Percentiles rank a stretch among this genome's conserved stretches.
phyloP scores from a whole-genome alignment of 1,140 invertebrate genomes.

The Zaprionus africanus region DNA sequence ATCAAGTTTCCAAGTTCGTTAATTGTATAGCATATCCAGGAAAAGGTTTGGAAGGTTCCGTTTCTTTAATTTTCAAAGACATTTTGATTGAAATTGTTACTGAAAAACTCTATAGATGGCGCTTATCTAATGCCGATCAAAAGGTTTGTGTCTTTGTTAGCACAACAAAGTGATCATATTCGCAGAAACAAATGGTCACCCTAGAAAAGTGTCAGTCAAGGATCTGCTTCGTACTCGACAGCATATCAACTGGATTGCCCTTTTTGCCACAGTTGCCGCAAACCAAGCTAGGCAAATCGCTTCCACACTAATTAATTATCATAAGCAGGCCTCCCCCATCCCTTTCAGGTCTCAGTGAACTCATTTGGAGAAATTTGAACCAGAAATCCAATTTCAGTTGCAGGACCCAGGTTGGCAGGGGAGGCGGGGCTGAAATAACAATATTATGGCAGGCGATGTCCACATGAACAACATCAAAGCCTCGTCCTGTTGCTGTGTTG shows the following conservation, averaged over 20 bases:
- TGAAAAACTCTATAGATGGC: conserved; percentile 28
- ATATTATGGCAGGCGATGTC: conserved; percentile 62
- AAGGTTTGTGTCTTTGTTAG: conserved; percentile 29
- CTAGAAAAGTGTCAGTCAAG: not conserved
- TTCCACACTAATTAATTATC: not conserved
- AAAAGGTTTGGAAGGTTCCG: too few relatives aligned
- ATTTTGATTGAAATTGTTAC: not conserved
- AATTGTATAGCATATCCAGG: too few relatives aligned
- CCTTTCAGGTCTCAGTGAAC: not conserved
- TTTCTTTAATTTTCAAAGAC: too few relatives aligned
- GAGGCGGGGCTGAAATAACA: conserved; percentile 35
- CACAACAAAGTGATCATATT: not conserved
- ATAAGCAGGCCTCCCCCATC: not conserved
- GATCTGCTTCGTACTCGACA: not conserved
- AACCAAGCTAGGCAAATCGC: not conserved
- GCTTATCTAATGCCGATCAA: not conserved
- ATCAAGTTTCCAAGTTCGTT: too few relatives aligned
- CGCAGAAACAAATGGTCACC: not conserved
- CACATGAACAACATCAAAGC: conserved; percentile 77
- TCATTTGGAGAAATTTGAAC: conserved; percentile 3
- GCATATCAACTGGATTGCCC: not conserved
- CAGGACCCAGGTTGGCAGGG: not conserved
- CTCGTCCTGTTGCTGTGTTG: not conserved
- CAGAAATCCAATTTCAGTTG: conserved; percentile 13
- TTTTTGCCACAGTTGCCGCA: not conserved